A percentile compares a stretch with the other conserved stretches of the same genome.
Conservation (phyloP, 1,140 invertebrate species). For the Diabrotica virgifera region DNA sequence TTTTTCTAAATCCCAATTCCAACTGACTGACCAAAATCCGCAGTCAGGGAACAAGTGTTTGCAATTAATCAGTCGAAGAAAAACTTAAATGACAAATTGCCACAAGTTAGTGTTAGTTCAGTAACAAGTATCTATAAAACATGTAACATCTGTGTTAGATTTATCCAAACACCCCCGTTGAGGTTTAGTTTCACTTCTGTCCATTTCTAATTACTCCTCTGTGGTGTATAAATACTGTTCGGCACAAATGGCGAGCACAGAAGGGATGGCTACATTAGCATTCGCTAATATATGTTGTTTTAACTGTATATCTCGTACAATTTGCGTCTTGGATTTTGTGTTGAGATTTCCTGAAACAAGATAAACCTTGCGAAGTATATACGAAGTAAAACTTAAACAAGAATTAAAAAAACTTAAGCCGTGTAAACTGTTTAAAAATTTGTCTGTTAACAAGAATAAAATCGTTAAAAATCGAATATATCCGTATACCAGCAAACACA, state of each 20-base stretch:
- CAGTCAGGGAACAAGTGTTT: conserved; percentile 22
- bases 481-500: too few relatives aligned
- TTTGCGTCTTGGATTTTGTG: neutral
- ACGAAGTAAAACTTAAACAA: neutral
- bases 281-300: neutral
- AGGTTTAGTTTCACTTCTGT: conserved; percentile 10
- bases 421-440: too few relatives aligned
- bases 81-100: conserved; percentile 38
- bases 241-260: neutral
- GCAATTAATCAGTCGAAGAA: conserved; percentile 37
- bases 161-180: conserved; percentile 28
- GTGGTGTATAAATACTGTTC: conserved; percentile 20
- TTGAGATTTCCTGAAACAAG: too few relatives aligned
- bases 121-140: conserved; percentile 39
- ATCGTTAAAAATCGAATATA: too few relatives aligned
- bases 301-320: neutral
- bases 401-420: too few relatives aligned
- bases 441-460: too few relatives aligned
- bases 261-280: neutral
- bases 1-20: too few relatives aligned
- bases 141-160: conserved; percentile 41
- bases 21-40: conserved; percentile 7
- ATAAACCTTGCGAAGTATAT: neutral
- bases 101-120: conserved; percentile 32
- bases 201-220: conserved; percentile 16